Evolutionary conservation across 1,140 invertebrate genomes (phyloP).

Genomic region (Drosophila neocordata): DNA sequence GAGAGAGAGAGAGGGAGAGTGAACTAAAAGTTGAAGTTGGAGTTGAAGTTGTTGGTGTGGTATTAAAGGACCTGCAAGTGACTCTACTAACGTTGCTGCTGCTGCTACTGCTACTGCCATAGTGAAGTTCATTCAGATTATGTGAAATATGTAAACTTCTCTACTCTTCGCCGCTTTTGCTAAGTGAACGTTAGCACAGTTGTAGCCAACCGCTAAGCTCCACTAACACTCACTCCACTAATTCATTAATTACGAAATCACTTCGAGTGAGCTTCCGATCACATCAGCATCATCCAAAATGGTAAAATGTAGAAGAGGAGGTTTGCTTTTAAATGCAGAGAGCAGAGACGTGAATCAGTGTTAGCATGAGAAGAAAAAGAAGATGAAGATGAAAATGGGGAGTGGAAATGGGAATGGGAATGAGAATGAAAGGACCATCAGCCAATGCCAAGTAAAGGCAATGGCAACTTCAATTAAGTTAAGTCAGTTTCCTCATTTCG

Average conservation of each 20-base stretch:
- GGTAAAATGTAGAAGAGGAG: constrained; percentile 5
- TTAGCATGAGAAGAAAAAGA: no score
- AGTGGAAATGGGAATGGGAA: not conserved
- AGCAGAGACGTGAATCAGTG: constrained; percentile 3
- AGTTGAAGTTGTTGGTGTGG: no score
- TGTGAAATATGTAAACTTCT: not conserved
- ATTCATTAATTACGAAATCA: constrained; percentile 80
- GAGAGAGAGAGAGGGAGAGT: no score
- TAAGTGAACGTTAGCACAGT: constrained; percentile 30
- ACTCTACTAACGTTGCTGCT: not conserved
- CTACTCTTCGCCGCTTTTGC: not conserved
- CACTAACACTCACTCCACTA: constrained; percentile 52
- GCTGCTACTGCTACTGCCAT: no score
- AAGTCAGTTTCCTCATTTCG: constrained; percentile 79
- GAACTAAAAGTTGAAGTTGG: not conserved
- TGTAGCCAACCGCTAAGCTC: constrained; percentile 62
- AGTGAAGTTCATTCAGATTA: not conserved
- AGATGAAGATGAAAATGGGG: not conserved
- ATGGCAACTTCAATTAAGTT: constrained; percentile 80
- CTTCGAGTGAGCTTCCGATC: constrained; percentile 74
- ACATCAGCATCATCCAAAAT: constrained; percentile 44
- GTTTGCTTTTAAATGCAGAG: constrained; percentile 58
- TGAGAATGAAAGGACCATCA: not conserved
- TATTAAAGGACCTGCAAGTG: not conserved
- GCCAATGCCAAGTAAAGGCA: constrained; percentile 37